Evolutionary conservation across 1,140 invertebrate species (phyloP).

Genomic region (Philopotamus ludificatus): DNA sequence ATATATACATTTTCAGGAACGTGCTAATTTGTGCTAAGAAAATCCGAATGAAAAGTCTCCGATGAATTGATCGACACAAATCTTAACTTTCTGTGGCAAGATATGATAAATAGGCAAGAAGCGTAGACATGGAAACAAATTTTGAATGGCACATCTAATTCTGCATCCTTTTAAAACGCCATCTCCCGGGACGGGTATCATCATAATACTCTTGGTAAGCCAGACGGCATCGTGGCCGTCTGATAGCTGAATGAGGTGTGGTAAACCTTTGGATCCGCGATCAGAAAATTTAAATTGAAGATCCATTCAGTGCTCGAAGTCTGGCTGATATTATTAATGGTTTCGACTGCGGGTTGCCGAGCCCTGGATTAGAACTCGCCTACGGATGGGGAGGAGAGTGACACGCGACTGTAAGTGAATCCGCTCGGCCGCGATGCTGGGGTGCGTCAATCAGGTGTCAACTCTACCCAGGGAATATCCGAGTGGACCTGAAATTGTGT

Average conservation of each 20-base stretch:
- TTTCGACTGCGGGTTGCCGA: no score
- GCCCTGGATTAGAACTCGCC: no score
- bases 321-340: no score
- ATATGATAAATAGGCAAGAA: no score
- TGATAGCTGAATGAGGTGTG: no score
- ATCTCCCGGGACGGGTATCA: conserved; percentile 23
- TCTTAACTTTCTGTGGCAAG: no score
- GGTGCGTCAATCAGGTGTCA: conserved; percentile 31
- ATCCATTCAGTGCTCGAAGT: no score
- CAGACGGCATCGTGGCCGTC: not conserved
- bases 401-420: conserved; percentile 13
- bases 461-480: conserved; percentile 1
- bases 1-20: no score
- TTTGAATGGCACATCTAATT: conserved; percentile 21
- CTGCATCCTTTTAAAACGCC: not conserved
- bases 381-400: not conserved
- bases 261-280: not conserved
- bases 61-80: no score
- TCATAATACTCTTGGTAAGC: conserved; percentile 4
- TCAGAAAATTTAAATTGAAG: no score
- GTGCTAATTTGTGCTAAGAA: no score
- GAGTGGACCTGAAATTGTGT: not conserved
- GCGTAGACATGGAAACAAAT: not conserved
- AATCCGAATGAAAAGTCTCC: no score
- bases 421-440: conserved; percentile 15